phyloP scores from a whole-genome alignment of 1,140 invertebrate genomes.

The Platyura marginata region DNA sequence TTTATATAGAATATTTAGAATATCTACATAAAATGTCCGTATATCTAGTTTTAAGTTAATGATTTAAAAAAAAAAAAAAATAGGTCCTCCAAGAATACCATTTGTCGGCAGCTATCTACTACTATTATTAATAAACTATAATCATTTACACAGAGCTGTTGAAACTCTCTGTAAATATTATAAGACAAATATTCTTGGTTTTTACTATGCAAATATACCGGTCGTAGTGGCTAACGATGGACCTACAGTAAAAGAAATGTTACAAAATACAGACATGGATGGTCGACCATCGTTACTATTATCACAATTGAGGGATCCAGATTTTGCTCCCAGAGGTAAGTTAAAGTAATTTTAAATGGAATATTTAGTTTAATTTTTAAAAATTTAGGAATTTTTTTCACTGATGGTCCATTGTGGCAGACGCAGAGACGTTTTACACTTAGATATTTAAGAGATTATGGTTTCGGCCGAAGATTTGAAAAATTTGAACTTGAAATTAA shows the following conservation, averaged over 20 bases:
- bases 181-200: slow-evolving; percentile 26
- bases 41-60: too few relatives aligned
- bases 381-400: slow-evolving; percentile 40
- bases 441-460: slow-evolving; percentile 47
- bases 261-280: slow-evolving; percentile 24
- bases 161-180: slow-evolving; percentile 18
- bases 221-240: slow-evolving; percentile 21
- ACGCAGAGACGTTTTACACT: slow-evolving; percentile 51
- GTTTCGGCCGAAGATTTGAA: slow-evolving; percentile 43
- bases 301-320: slow-evolving; percentile 11
- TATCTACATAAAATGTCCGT: too few relatives aligned
- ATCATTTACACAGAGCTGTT: slow-evolving; percentile 18
- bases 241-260: slow-evolving; percentile 22
- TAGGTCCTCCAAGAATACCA: slow-evolving; percentile 15
- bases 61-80: too few relatives aligned
- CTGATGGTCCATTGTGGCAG: slow-evolving; percentile 43
- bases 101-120: slow-evolving; percentile 20
- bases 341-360: slow-evolving; percentile 1
- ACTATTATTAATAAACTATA: slow-evolving; percentile 15
- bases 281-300: slow-evolving; percentile 16
- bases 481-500: slow-evolving; percentile 29
- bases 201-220: slow-evolving; percentile 21
- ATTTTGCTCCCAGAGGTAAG: slow-evolving; percentile 20
- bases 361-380: not conserved
- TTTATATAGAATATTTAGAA: too few relatives aligned